Percentiles rank a stretch among this genome's conserved stretches.
Evolutionary conservation across 2,113 vertebrate species (phyloP).

Genomic region (Brachyhypopomus gauderio): DNA sequence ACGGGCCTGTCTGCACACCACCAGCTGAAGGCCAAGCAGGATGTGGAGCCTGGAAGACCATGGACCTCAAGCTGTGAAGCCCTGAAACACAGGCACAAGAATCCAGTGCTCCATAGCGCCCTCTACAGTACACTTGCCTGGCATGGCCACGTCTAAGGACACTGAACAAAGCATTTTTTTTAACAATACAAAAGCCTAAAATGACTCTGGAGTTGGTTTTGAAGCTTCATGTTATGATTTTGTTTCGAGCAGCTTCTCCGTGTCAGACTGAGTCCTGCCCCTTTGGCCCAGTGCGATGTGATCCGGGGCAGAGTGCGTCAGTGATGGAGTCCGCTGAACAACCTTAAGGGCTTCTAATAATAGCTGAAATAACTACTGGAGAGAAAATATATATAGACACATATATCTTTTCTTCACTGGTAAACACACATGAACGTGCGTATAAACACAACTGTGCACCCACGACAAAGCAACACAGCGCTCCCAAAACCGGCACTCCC

Average conservation of each 20-base stretch:
- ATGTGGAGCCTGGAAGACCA: too few relatives aligned
- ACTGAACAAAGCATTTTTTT: not conserved
- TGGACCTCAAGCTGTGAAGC: too few relatives aligned
- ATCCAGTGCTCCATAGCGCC: too few relatives aligned
- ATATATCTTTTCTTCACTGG: not conserved
- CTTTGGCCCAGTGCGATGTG: not conserved
- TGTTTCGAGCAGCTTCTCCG: constrained; percentile 16
- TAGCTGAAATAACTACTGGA: not conserved
- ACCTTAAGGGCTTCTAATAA: constrained; percentile 17
- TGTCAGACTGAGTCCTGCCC: not conserved
- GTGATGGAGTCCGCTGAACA: constrained; percentile 24
- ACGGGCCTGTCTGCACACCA: constrained; percentile 14
- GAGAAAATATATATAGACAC: not conserved
- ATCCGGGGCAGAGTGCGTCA: not conserved
- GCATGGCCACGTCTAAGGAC: too few relatives aligned
- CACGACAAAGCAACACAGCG: not conserved
- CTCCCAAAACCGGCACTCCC: constrained; percentile 26
- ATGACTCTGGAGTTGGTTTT: constrained; percentile 1
- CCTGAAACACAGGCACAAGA: too few relatives aligned
- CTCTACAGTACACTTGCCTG: too few relatives aligned
- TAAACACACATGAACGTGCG: not conserved
- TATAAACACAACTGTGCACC: not conserved
- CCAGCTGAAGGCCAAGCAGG: not conserved
- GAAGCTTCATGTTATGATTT: not conserved
- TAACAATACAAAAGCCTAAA: not conserved